These are phyloP conservation scores for Cassiopea xamachana DNA, from an alignment of 30 jellyfish, hydroid and myxozoan genomes.

Conservation along the genomic window DNA sequence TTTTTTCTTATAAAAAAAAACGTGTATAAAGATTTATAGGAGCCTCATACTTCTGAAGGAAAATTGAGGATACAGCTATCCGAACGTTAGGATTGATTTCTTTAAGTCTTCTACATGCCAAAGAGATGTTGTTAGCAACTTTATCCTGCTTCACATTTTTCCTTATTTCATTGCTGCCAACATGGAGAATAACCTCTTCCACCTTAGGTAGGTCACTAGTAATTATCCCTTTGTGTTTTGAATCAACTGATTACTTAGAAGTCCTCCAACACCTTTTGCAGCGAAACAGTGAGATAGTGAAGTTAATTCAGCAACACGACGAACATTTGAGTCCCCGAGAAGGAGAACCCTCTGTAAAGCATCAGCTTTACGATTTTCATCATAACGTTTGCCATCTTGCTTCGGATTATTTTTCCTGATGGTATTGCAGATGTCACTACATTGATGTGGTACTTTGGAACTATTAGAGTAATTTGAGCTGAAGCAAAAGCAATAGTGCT, in stretches of 20 bases:
- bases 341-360: background rate
- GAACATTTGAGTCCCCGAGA: background rate
- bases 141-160: background rate
- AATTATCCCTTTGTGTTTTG: constrained; percentile 4
- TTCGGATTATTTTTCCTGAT: background rate
- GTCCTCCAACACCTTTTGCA: constrained; percentile 32
- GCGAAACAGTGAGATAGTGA: background rate
- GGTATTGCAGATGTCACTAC: background rate
- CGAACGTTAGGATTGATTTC: constrained; percentile 1
- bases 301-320: background rate
- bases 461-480: background rate
- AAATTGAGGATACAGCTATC: constrained; percentile 23
- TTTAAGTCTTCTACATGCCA: background rate
- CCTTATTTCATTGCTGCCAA: constrained; percentile 16
- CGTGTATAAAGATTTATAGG: background rate
- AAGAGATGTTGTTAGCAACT: constrained; percentile 6
- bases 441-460: background rate
- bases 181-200: constrained; percentile 29
- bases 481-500: no score
- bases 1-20: background rate
- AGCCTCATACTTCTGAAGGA: constrained; percentile 16
- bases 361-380: background rate
- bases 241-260: constrained; percentile 11
- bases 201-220: constrained; percentile 21
- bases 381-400: background rate